A percentile compares a stretch with the other conserved stretches of the same genome.
These are phyloP conservation scores for Acipenser transmontanus DNA, from an alignment of 2,797 vertebrate species.

Conservation along the genomic window DNA sequence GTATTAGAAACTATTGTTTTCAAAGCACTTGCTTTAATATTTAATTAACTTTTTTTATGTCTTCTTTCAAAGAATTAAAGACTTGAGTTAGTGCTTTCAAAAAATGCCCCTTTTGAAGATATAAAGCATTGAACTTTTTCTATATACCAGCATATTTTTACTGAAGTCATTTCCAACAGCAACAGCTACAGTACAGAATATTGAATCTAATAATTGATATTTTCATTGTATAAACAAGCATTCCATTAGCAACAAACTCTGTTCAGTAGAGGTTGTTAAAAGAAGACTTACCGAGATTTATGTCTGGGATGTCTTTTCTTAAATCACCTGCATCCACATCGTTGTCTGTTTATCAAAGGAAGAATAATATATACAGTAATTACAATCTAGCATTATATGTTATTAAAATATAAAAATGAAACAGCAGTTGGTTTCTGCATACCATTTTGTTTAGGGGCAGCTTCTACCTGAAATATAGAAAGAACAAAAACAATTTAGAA, in stretches of 20 bases:
- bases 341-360: constrained; percentile 37
- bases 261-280: background rate
- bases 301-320: constrained; percentile 71
- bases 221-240: no score
- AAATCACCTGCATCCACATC: constrained; percentile 54
- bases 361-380: background rate
- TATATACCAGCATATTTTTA: background rate
- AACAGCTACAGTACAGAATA: no score
- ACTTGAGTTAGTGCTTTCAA: no score
- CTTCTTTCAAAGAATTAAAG: no score
- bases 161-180: background rate
- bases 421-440: constrained; percentile 17
- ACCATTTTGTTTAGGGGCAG: constrained; percentile 39
- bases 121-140: no score
- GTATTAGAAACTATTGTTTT: no score
- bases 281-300: constrained; percentile 67
- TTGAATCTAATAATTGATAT: no score
- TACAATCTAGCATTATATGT: background rate
- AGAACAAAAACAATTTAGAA: constrained; percentile 5
- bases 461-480: constrained; percentile 36
- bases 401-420: background rate
- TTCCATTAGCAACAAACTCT: no score
- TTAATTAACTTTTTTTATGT: no score
- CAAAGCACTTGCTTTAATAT: no score
- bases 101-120: no score